Evolutionary conservation across 2,797 vertebrate genomes (phyloP).

Genomic region (Molossus molossus): DNA sequence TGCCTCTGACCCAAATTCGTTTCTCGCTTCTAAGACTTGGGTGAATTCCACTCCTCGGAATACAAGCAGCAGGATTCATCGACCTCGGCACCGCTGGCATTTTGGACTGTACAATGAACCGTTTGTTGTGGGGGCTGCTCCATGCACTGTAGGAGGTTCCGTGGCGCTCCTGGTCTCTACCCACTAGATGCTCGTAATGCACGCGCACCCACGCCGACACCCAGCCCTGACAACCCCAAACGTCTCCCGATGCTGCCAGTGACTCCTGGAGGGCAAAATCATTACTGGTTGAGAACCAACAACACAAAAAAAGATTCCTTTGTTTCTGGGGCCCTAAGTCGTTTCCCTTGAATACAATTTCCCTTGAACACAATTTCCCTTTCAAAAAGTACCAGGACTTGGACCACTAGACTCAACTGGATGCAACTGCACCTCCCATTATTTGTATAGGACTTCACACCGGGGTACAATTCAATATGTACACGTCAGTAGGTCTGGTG

Average conservation of each 20-base stretch:
- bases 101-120: neutral
- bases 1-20: neutral
- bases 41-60: slow-evolving; percentile 18
- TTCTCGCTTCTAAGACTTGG: neutral
- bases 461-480: neutral
- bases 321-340: slow-evolving; percentile 39
- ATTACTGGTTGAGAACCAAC: neutral
- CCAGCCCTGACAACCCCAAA: neutral
- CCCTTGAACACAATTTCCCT: neutral
- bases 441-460: neutral
- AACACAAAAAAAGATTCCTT: slow-evolving; percentile 43
- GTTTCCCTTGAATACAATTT: neutral
- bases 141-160: neutral
- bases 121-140: neutral
- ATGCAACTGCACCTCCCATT: slow-evolving; percentile 34
- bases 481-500: neutral
- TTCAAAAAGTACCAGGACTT: slow-evolving; percentile 12
- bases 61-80: neutral
- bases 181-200: neutral
- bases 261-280: neutral
- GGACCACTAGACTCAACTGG: neutral
- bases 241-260: neutral
- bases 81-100: neutral
- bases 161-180: neutral
- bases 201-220: no score